A percentile compares a stretch with the other conserved stretches of the same genome.
phyloP scores from a whole-genome alignment of 2,797 vertebrate species.

The Peromyscus melanophrys region DNA sequence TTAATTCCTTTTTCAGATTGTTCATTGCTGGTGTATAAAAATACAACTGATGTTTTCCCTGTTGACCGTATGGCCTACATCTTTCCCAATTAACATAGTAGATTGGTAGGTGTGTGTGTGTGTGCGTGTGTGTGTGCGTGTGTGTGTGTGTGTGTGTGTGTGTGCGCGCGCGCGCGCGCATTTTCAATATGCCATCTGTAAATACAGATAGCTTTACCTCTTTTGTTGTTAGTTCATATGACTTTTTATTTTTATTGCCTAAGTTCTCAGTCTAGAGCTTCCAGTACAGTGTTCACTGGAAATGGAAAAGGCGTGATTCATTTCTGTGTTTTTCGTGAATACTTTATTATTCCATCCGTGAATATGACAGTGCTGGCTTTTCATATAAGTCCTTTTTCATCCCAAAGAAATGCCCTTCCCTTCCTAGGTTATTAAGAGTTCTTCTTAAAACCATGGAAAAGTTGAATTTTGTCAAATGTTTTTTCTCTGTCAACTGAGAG shows the following conservation, averaged over 20 bases:
- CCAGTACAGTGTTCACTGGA: neutral
- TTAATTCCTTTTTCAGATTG: constrained; percentile 11
- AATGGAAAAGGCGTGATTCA: neutral
- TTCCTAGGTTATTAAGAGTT: neutral
- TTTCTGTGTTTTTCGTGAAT: neutral
- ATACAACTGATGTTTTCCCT: neutral
- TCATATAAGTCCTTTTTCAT: neutral
- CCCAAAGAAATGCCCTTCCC: neutral
- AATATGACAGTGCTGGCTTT: neutral
- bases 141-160: neutral
- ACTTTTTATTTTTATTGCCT: constrained; percentile 26
- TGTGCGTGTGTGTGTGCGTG: neutral
- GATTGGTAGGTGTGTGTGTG: neutral
- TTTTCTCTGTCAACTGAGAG: constrained; percentile 36
- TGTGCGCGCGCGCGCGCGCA: neutral
- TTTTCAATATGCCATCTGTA: neutral
- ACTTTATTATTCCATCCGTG: neutral
- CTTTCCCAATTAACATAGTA: neutral
- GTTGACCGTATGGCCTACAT: neutral
- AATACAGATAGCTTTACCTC: neutral
- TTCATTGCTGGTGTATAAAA: neutral
- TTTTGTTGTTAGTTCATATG: neutral
- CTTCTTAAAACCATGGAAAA: neutral
- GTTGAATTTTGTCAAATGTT: neutral
- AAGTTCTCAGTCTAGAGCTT: neutral